Evolutionary conservation across 2,113 vertebrate species (phyloP).

Genomic region (Elephas maximus): DNA sequence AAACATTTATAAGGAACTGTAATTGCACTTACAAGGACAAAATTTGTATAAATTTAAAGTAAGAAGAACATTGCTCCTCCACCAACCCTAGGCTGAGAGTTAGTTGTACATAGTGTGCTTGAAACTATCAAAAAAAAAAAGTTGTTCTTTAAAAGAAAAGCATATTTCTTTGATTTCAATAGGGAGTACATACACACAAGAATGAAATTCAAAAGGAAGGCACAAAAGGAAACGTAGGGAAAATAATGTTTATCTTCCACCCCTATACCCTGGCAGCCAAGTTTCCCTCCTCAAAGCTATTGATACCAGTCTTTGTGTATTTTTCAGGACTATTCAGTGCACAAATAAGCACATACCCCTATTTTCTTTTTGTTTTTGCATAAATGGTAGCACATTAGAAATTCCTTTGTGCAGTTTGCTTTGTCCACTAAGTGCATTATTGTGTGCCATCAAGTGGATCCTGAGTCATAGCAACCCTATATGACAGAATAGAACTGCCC

Average conservation of each 20-base stretch:
- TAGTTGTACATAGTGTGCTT: background rate
- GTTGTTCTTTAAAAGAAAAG: background rate
- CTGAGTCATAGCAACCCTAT: too few species aligned
- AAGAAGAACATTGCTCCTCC: background rate
- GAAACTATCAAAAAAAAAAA: background rate
- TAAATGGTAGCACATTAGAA: background rate
- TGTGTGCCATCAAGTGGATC: background rate
- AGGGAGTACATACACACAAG: background rate
- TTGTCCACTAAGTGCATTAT: background rate
- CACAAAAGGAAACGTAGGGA: background rate
- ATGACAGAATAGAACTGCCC: too few species aligned
- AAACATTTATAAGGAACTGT: background rate
- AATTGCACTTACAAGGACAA: constrained; percentile 4
- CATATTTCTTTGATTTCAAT: background rate
- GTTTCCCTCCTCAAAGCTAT: background rate
- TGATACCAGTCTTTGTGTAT: background rate
- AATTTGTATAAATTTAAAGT: background rate
- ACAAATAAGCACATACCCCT: background rate
- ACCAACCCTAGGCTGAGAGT: background rate
- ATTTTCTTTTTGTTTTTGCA: background rate
- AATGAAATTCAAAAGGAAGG: background rate
- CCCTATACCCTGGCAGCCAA: background rate
- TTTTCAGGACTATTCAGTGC: background rate
- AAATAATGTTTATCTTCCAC: background rate
- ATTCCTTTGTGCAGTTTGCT: background rate